Conservation (phyloP, 1,140 invertebrate species). For the Zaprionus capensis region DNA sequence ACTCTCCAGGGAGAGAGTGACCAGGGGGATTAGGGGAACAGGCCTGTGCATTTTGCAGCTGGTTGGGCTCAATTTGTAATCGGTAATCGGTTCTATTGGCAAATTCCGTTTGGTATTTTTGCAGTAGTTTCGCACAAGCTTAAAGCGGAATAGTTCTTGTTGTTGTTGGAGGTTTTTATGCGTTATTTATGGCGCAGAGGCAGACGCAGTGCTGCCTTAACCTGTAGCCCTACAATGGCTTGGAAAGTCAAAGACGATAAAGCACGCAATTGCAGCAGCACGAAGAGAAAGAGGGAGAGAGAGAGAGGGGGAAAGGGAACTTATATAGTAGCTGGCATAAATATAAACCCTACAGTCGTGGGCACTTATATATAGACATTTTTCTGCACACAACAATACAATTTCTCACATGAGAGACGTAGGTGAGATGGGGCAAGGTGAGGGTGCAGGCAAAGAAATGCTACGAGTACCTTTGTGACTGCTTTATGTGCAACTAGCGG, state of each 20-base stretch:
- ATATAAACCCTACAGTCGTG: constrained; percentile 33
- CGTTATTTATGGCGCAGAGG: constrained; percentile 27
- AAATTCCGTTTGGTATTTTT: constrained; percentile 20
- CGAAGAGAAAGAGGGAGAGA: constrained; percentile 26
- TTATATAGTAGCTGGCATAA: constrained; percentile 17
- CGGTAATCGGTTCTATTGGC: constrained; percentile 32
- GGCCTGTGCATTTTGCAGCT: constrained; percentile 55
- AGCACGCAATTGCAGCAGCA: constrained; percentile 44
- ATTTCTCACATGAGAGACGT: constrained; percentile 49
- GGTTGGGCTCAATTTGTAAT: constrained; percentile 41
- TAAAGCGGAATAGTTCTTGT: constrained; percentile 4
- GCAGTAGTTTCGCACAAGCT: constrained; percentile 4
- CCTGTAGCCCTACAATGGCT: not conserved
- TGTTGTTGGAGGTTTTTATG: constrained; percentile 6
- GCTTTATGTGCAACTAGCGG: constrained; percentile 33
- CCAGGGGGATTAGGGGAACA: not conserved
- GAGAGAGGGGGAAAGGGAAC: constrained; percentile 40
- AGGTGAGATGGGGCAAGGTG: not conserved
- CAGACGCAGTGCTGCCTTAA: not conserved
- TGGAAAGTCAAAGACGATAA: constrained; percentile 50
- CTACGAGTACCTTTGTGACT: constrained; percentile 60
- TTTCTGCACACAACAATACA: constrained; percentile 44
- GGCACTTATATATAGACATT: constrained; percentile 10
- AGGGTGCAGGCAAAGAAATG: constrained; percentile 62
- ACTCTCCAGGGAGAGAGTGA: constrained; percentile 50